phyloP scores from a whole-genome alignment of 2,113 vertebrate species.

The Variabilichromis moorii region DNA sequence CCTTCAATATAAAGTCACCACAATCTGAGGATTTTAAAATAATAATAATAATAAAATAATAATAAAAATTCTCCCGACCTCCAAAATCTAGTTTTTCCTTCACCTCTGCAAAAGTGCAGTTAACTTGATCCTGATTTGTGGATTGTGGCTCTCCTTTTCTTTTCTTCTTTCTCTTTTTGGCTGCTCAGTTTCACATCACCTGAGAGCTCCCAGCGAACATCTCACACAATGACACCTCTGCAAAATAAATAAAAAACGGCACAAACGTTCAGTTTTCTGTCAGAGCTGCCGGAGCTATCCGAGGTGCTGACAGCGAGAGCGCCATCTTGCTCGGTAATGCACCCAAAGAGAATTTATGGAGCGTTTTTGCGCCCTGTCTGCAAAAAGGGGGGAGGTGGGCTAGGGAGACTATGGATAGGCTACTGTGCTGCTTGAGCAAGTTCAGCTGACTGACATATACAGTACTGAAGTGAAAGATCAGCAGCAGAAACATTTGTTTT shows the following conservation, averaged over 20 bases:
- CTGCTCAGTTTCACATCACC: background rate
- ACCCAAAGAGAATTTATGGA: conserved; percentile 23
- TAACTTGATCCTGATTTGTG: background rate
- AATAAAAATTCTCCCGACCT: background rate
- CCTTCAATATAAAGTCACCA: background rate
- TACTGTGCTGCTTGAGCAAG: background rate
- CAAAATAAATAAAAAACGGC: background rate
- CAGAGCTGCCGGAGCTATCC: conserved; percentile 64
- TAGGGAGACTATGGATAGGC: background rate
- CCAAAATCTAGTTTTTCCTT: background rate
- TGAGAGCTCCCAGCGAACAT: background rate
- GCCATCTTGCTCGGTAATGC: conserved; percentile 67
- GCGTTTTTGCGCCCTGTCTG: conserved; percentile 10
- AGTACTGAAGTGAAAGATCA: background rate
- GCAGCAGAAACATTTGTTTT: background rate
- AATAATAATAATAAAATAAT: background rate
- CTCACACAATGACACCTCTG: background rate
- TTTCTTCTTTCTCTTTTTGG: background rate
- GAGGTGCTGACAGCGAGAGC: conserved; percentile 70
- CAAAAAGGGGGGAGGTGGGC: background rate
- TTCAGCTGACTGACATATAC: background rate
- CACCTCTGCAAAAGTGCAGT: background rate
- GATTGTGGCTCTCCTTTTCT: background rate
- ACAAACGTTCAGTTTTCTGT: background rate
- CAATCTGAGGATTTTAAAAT: background rate